These are phyloP conservation scores for Spilosoma lubricipeda DNA, from an alignment of 2,888 invertebrate genomes.

Conservation along the genomic window DNA sequence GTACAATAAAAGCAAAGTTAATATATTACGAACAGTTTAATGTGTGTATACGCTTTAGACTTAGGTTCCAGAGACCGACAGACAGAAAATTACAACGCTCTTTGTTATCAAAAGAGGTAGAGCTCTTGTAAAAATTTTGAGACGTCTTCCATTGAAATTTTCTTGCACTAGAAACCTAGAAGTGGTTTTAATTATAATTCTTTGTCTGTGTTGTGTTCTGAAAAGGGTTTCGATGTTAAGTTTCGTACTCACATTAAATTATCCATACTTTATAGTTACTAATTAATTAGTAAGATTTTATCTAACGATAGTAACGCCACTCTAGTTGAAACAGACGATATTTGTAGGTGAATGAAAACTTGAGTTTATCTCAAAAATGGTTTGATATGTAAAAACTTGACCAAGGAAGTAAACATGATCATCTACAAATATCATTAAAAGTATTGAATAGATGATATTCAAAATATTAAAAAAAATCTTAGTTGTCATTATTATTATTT, in stretches of 20 bases:
- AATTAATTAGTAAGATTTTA: not conserved
- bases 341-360: no score
- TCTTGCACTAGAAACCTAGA: constrained; percentile 40
- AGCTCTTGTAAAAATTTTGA: constrained; percentile 39
- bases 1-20: not conserved
- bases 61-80: constrained; percentile 45
- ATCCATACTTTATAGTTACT: not conserved
- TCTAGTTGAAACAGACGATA: no score
- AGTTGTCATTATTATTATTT: no score
- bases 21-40: not conserved
- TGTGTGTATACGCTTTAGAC: constrained; percentile 6
- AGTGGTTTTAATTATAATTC: constrained; percentile 45
- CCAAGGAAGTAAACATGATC: no score
- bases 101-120: constrained; percentile 54
- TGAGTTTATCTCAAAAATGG: no score
- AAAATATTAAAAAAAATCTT: no score
- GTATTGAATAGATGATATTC: no score
- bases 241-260: not conserved
- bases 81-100: constrained; percentile 52
- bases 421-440: no score
- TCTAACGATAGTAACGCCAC: no score
- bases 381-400: no score
- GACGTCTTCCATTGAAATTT: constrained; percentile 38
- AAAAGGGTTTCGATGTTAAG: not conserved
- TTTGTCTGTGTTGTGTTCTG: constrained; percentile 4